Evolutionary conservation across 2,113 vertebrate species (phyloP).

Genomic region (Scortum barcoo): DNA sequence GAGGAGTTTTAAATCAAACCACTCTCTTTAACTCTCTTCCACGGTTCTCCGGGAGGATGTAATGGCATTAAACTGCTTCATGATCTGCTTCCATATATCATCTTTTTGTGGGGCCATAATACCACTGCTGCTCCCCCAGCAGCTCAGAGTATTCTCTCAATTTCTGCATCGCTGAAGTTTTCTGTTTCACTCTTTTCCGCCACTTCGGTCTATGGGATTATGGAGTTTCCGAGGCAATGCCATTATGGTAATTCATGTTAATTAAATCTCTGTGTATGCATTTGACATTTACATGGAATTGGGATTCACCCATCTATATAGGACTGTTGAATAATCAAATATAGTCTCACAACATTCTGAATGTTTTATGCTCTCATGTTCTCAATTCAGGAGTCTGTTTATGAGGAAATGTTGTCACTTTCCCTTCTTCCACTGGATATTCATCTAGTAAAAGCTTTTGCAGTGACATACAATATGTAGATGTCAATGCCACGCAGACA

Average conservation of each 20-base stretch:
- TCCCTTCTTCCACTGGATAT: neutral
- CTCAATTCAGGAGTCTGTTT: neutral
- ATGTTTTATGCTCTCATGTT: slow-evolving; percentile 21
- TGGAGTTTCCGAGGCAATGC: slow-evolving; percentile 38
- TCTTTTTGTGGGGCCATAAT: slow-evolving; percentile 38
- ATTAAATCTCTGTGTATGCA: slow-evolving; percentile 41
- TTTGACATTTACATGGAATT: slow-evolving; percentile 30
- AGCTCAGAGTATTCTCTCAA: slow-evolving; percentile 30
- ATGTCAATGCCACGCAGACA: neutral
- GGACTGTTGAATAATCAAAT: slow-evolving; percentile 21
- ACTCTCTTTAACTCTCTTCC: slow-evolving; percentile 37
- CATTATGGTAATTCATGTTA: slow-evolving; percentile 65
- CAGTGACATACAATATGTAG: neutral
- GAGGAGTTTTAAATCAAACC: slow-evolving; percentile 45
- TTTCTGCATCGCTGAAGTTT: slow-evolving; percentile 6
- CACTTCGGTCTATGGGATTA: slow-evolving; percentile 48
- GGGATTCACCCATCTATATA: slow-evolving; percentile 34
- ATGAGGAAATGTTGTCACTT: neutral
- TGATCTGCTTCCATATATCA: slow-evolving; percentile 42
- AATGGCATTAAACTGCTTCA: slow-evolving; percentile 41
- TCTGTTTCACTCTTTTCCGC: slow-evolving; percentile 15
- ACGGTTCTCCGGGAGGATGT: slow-evolving; percentile 23
- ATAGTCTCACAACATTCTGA: slow-evolving; percentile 5
- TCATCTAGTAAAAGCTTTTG: neutral
- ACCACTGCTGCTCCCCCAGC: neutral